Base-by-base conservation (phyloP, 2,888 invertebrate genomes). In the Biston stratarius region DNA sequence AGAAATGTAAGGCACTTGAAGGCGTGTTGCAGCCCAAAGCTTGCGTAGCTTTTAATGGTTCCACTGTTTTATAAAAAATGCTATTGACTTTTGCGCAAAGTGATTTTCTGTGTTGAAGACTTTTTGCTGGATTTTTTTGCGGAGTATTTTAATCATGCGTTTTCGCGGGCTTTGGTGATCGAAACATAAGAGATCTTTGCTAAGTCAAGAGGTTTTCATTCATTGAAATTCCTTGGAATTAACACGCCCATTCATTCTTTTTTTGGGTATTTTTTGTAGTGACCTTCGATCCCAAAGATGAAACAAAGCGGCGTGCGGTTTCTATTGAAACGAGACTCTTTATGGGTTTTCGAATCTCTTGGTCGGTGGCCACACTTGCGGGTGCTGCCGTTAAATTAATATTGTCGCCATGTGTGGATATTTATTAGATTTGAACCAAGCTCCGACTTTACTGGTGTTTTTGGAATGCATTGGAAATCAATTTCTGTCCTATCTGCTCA, bases 1-100 rank as follows among this genome's bases (percentile, higher is more conserved):
- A 85, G 90, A 89, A 91, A 75, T 73, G 77, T 83, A 77, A 84
- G 79, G 80, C 83, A 84, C 86, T 88, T 79, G 85, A 87, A 81
- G 79, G 76, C 76, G 78, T 77, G 76, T 71, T 77, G 76, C 73
- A 73, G 77, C 74, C 71, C 75, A 75, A 76, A 70, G 72, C 68
- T 74, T 77, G 78, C 74, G 76, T 78, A 69, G 40, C n/a, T 56
- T 66, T 60, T 42, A 59, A 49, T 60, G 48, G 24, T 42, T 52
- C 47, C 24, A 47, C 56, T 61, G 51, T 56, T 63, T 55, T 57
- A 82, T 71, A 74, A 71, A 77, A 66, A 73, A 69, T n/a, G 65
- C 67, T 82, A 80, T 73, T 71, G 80, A 84, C 69, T 88, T 87
- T 86, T 85, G 83, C 75, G 78, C 79, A 84, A 83, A 79, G 73